Percentiles rank a stretch among this genome's conserved stretches.
Evolutionary conservation across 2,113 vertebrate genomes (phyloP).

Genomic region (Oreochromis niloticus): DNA sequence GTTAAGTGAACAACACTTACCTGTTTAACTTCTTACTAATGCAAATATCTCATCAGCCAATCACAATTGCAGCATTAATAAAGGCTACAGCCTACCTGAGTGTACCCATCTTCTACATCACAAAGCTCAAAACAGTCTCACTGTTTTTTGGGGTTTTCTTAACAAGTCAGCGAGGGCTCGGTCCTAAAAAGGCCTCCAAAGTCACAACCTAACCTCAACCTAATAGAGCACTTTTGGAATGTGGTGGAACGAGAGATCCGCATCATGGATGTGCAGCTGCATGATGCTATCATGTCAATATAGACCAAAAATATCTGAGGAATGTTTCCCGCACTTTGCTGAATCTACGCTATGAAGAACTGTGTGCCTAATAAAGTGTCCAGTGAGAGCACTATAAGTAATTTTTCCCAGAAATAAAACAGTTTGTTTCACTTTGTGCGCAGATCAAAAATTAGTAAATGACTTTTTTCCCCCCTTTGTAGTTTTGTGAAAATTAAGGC

Average conservation of each 20-base stretch:
- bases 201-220: neutral
- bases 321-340: neutral
- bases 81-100: too few species aligned
- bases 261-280: neutral
- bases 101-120: neutral
- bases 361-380: neutral
- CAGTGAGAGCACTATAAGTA: neutral
- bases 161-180: neutral
- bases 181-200: neutral
- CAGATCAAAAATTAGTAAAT: neutral
- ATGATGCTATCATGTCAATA: neutral
- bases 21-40: neutral
- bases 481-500: neutral
- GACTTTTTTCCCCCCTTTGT: neutral
- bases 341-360: neutral
- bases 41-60: neutral
- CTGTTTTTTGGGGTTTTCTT: neutral
- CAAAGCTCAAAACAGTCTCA: neutral
- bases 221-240: neutral
- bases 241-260: neutral
- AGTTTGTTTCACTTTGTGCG: neutral
- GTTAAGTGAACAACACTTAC: neutral
- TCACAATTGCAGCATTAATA: too few species aligned
- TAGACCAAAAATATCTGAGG: neutral
- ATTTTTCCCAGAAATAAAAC: neutral